phyloP scores from a whole-genome alignment of 2,888 invertebrate species.

The Tipula lateralis region DNA sequence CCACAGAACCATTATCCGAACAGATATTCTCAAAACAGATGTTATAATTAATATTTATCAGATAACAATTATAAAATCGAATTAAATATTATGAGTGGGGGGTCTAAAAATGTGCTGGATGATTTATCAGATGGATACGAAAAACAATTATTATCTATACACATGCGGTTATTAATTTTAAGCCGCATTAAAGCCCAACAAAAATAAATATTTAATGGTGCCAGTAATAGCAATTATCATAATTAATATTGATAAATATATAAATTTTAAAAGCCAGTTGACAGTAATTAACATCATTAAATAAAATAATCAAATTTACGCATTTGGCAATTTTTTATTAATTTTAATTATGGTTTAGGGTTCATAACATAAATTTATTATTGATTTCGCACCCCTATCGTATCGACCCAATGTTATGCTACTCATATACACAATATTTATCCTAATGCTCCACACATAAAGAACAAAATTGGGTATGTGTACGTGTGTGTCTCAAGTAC shows the following conservation, averaged over 20 bases:
- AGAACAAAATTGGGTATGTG: no score
- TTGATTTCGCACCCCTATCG: not conserved
- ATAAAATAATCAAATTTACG: not conserved
- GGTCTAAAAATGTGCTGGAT: no score
- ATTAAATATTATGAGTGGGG: no score
- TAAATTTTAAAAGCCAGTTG: not conserved
- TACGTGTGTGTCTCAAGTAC: not conserved
- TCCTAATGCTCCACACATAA: not conserved
- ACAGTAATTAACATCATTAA: constrained; percentile 19
- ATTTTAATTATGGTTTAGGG: not conserved
- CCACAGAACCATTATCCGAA: no score
- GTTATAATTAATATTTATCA: no score
- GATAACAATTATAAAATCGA: no score
- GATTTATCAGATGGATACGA: not conserved
- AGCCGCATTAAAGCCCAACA: not conserved
- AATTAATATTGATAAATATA: not conserved
- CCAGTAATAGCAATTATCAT: not conserved
- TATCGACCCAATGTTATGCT: not conserved
- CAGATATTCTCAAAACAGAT: no score
- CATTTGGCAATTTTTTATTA: not conserved
- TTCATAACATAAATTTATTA: not conserved
- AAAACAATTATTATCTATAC: not conserved
- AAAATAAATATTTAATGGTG: not conserved
- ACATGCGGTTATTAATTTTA: not conserved
- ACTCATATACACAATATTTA: not conserved